phyloP scores from a whole-genome alignment of 2,888 invertebrate genomes.

The Anthrax anthrax region DNA sequence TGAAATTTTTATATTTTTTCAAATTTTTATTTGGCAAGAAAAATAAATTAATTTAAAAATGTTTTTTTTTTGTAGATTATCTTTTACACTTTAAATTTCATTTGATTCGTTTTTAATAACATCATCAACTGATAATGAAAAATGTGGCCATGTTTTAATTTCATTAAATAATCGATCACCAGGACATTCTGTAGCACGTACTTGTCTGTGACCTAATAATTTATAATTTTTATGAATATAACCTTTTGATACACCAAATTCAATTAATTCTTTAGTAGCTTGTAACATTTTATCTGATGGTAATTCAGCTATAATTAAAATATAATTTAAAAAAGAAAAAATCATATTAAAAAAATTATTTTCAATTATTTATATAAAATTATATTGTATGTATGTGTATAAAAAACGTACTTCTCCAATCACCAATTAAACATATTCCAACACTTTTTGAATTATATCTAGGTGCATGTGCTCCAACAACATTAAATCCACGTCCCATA shows the following conservation, averaged over 20 bases:
- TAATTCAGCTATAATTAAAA: conserved; percentile 35
- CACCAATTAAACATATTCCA: conserved; percentile 58
- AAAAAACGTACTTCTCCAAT: conserved; percentile 54
- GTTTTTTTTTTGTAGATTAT: no score
- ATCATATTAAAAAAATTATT: no score
- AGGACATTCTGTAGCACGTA: conserved; percentile 51
- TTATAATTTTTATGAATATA: conserved; percentile 44
- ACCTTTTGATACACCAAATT: conserved; percentile 45
- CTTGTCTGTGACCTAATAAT: conserved; percentile 49
- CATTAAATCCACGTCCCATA: conserved; percentile 55
- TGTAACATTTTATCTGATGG: conserved; percentile 46
- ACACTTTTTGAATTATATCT: conserved; percentile 51
- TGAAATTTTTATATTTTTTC: no score
- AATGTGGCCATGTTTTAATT: conserved; percentile 49
- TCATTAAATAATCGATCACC: conserved; percentile 44
- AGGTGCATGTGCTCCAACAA: conserved; percentile 55
- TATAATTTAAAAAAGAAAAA: conserved; percentile 10
- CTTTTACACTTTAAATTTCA: conserved; percentile 11
- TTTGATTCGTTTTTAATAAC: conserved; percentile 15
- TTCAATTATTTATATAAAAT: no score
- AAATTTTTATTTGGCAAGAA: no score
- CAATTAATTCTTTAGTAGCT: conserved; percentile 43
- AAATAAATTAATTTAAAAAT: no score
- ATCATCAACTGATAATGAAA: conserved; percentile 24
- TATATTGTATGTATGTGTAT: no score